phyloP scores from a whole-genome alignment of 2,797 vertebrate species.

The Aplochiton taeniatus region DNA sequence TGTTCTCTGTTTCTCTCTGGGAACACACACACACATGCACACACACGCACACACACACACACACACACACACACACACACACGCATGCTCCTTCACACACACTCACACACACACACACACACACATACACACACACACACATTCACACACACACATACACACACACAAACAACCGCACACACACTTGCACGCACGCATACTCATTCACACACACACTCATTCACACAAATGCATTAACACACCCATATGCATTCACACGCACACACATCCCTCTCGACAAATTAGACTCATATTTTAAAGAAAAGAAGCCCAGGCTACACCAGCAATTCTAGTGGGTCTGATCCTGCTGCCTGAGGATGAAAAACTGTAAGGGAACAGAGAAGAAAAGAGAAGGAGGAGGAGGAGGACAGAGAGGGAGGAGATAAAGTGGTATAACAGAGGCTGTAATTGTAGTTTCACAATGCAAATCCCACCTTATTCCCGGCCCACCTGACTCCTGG shows the following conservation, averaged over 20 bases:
- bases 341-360: slow-evolving; percentile 51
- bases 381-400: not conserved
- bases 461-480: slow-evolving; percentile 54
- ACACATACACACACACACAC: slow-evolving; percentile 14
- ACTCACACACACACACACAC: slow-evolving; percentile 16
- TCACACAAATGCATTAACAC: slow-evolving; percentile 1
- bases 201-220: slow-evolving; percentile 2
- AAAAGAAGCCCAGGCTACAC: slow-evolving; percentile 57
- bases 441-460: slow-evolving; percentile 51
- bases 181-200: not conserved
- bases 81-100: no score
- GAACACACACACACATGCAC: not conserved
- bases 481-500: slow-evolving; percentile 46
- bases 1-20: not conserved
- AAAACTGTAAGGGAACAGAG: slow-evolving; percentile 16
- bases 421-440: slow-evolving; percentile 19
- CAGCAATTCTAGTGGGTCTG: slow-evolving; percentile 46
- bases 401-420: not conserved
- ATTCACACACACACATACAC: not conserved
- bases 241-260: slow-evolving; percentile 6
- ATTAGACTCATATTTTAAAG: slow-evolving; percentile 64
- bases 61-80: not conserved
- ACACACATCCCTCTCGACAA: slow-evolving; percentile 53
- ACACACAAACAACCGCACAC: not conserved
- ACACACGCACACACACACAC: slow-evolving; percentile 6